A percentile compares a stretch with the other conserved stretches of the same genome.
phyloP scores from a whole-genome alignment of 2,888 invertebrate genomes.

The Lissonota sp. region DNA sequence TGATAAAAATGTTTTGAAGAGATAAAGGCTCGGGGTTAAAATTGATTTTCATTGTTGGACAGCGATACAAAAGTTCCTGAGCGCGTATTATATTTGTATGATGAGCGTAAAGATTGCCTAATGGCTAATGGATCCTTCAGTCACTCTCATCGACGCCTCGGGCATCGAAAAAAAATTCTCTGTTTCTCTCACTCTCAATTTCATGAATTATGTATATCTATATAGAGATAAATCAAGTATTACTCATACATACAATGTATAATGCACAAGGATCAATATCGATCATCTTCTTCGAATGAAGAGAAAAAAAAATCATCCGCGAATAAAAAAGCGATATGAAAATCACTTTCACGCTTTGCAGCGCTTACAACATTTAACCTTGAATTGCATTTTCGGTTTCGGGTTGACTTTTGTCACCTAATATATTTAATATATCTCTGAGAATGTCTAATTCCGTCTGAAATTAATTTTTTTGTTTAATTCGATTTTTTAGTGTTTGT shows the following conservation, averaged over 20 bases:
- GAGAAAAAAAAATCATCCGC: conserved; percentile 15
- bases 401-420: too few species aligned
- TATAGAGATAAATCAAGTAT: neutral
- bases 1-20: conserved; percentile 7
- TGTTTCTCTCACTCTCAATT: neutral
- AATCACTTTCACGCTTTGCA: conserved; percentile 4
- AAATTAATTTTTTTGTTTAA: neutral
- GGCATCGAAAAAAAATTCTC: conserved; percentile 47
- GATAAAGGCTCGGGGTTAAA: conserved; percentile 25
- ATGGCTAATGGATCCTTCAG: conserved; percentile 76
- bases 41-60: conserved; percentile 51
- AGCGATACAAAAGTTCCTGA: conserved; percentile 46
- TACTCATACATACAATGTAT: neutral
- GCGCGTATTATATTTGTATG: neutral
- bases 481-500: neutral
- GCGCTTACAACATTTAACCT: too few species aligned
- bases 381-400: too few species aligned
- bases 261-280: neutral
- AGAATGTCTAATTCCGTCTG: too few species aligned
- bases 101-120: conserved; percentile 73
- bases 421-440: too few species aligned
- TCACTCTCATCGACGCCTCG: conserved; percentile 62
- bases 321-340: conserved; percentile 27
- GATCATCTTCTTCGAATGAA: conserved; percentile 10
- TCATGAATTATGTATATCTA: neutral